Base-by-base conservation (phyloP, 2,888 invertebrate genomes). In the Alcis repandata region DNA sequence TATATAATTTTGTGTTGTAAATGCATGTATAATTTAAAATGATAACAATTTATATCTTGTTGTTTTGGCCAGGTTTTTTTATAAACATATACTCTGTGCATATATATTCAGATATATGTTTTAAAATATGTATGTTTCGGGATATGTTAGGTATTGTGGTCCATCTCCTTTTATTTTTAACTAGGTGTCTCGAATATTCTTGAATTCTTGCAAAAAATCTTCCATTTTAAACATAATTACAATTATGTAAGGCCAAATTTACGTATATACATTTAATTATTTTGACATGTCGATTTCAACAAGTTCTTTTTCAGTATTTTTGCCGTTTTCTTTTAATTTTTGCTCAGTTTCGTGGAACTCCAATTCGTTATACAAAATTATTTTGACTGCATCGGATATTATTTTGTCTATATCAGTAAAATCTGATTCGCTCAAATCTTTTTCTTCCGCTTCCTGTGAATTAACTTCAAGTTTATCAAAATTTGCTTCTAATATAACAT, bases 361-460 rank as follows among this genome's bases (percentile, higher is more conserved):
- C 19, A 73, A 57, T 51, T 71, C 67, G 13, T 78, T 76, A 64
- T 65, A 60, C 4, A 76, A 63, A 13, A 78, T 71, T 38, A 76
- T 72, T 36, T 77, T 73, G 9, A 78, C 70, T 6, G 79, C 77
- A 46, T 78, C 74, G 0, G 72, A 72, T 46, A 75, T 75, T 19
- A 77, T 76, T 65, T 74, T 76, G 32, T 77, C 77, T 15, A 77
- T 72, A 64, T 78, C 76, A 4, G 65, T 64, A 52, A 63, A 71
- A 60, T 67, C 64, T 20, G 62, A 60, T 57, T 66, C 63, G 45
- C 59, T 69, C 32, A 56, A 49, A 27, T 49, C 36, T 19, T 15
- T 45, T 11, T 33, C 64, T 1, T 48, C 41, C 8, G 20, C 11
- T 2, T 33, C 19, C 8, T 41, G 40, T n/a, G n/a, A 11, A 32